These are phyloP conservation scores for Darwinula stevensoni DNA, from an alignment of 2,888 invertebrate genomes.

Conservation along the genomic window DNA sequence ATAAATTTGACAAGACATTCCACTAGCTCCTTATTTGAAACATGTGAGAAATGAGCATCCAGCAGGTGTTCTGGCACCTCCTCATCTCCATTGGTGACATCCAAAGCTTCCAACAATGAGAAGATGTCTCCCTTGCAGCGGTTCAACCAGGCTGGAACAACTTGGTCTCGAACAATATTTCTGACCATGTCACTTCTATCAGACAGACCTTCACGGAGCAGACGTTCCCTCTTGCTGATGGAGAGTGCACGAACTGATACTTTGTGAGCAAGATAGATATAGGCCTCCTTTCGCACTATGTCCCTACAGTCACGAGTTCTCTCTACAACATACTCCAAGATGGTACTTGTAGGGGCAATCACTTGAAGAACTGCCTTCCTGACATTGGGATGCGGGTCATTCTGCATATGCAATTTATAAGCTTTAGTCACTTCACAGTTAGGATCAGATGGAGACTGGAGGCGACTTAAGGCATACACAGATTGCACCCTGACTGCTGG, in stretches of 20 bases:
- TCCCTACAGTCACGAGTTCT: conserved; percentile 46
- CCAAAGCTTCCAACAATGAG: conserved; percentile 36
- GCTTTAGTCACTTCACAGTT: conserved; percentile 42
- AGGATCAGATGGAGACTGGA: conserved; percentile 44
- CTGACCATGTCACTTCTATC: conserved; percentile 25
- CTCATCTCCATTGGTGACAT: conserved; percentile 19
- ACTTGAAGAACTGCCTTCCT: conserved; percentile 33
- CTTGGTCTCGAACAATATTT: neutral
- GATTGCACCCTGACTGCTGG: conserved; percentile 48
- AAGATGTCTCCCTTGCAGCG: conserved; percentile 36
- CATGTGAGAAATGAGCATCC: neutral
- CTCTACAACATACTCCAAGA: conserved; percentile 34
- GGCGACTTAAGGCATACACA: conserved; percentile 37
- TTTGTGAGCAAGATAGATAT: conserved; percentile 20
- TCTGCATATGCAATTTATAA: conserved; percentile 34
- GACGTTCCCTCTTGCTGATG: conserved; percentile 28
- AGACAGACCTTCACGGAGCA: conserved; percentile 29
- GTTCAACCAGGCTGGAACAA: conserved; percentile 39
- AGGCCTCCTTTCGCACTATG: conserved; percentile 32
- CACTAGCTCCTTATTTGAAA: too few species aligned
- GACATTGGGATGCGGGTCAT: conserved; percentile 46
- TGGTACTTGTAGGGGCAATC: conserved; percentile 37
- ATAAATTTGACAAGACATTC: too few species aligned
- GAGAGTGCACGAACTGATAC: conserved; percentile 26
- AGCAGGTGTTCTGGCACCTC: neutral